Conservation (phyloP, 2,797 vertebrate species). For the Sciurus carolinensis region DNA sequence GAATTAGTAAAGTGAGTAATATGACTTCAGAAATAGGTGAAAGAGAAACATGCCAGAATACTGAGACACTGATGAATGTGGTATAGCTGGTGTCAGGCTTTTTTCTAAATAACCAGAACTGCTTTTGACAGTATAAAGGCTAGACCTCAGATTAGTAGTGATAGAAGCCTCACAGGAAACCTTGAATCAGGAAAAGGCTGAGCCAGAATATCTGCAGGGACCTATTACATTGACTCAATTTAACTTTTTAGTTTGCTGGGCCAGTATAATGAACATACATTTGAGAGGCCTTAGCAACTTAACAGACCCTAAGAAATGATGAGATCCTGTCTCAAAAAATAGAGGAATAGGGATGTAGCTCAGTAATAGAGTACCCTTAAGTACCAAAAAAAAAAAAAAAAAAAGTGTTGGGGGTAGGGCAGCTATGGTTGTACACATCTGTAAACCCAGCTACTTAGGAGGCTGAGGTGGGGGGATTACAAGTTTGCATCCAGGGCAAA, state of each 20-base stretch:
- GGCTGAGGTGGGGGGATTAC: not conserved
- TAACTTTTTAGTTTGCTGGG: not conserved
- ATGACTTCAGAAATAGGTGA: not conserved
- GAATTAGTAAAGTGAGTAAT: not conserved
- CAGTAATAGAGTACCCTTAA: not conserved
- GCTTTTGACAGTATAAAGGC: not conserved
- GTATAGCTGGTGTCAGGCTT: not conserved
- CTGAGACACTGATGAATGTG: conserved; percentile 9
- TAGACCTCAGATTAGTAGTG: not conserved
- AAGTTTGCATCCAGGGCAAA: not conserved
- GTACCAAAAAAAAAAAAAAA: not conserved
- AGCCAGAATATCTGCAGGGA: not conserved
- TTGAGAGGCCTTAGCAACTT: not conserved
- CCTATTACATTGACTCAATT: not conserved
- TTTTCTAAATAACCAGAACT: not conserved
- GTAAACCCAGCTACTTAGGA: not conserved
- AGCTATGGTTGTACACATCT: not conserved
- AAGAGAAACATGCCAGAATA: not conserved
- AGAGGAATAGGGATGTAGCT: not conserved
- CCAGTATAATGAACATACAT: not conserved
- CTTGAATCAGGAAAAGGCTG: not conserved
- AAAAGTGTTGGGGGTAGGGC: no score
- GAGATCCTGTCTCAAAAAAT: not conserved
- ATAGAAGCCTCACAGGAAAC: not conserved
- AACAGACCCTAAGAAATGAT: no score